A percentile compares a stretch with the other conserved stretches of the same genome.
Conservation (phyloP, 2,797 vertebrate genomes). For the Peromyscus aztecus region DNA sequence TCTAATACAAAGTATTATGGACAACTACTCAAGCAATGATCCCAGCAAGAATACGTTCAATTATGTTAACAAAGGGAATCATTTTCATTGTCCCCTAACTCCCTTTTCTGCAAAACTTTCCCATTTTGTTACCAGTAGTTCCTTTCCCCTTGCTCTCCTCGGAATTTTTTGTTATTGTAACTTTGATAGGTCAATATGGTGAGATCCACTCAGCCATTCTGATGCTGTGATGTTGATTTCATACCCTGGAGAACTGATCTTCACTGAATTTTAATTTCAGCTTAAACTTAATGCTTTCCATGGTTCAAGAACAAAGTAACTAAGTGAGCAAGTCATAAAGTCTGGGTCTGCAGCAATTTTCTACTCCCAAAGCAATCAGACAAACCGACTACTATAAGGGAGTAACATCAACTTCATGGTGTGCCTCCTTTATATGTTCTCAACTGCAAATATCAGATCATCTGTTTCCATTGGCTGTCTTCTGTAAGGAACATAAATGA, state of each 20-base stretch:
- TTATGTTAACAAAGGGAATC: slow-evolving; percentile 41
- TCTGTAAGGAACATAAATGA: neutral
- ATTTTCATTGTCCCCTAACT: neutral
- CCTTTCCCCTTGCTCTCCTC: neutral
- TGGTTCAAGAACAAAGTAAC: slow-evolving; percentile 38
- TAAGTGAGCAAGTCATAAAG: neutral
- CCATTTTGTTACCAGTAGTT: slow-evolving; percentile 41
- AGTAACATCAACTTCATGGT: neutral
- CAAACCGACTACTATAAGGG: neutral
- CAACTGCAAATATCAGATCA: neutral
- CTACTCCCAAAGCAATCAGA: slow-evolving; percentile 44
- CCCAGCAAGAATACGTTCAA: slow-evolving; percentile 66
- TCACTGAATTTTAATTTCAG: slow-evolving; percentile 71
- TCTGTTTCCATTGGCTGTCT: neutral
- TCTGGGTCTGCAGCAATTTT: slow-evolving; percentile 18
- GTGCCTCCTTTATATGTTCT: neutral
- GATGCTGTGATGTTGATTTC: slow-evolving; percentile 54
- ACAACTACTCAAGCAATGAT: slow-evolving; percentile 62
- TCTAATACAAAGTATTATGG: slow-evolving; percentile 47
- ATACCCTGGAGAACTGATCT: slow-evolving; percentile 35
- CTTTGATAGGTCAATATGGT: neutral
- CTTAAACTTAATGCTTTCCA: slow-evolving; percentile 37
- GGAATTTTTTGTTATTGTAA: slow-evolving; percentile 54
- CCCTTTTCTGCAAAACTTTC: neutral
- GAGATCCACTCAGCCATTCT: slow-evolving; percentile 40